Percentiles rank a stretch among this genome's conserved stretches.
Evolutionary conservation across 2,113 vertebrate genomes (phyloP).

Genomic region (Mastomys coucha): DNA sequence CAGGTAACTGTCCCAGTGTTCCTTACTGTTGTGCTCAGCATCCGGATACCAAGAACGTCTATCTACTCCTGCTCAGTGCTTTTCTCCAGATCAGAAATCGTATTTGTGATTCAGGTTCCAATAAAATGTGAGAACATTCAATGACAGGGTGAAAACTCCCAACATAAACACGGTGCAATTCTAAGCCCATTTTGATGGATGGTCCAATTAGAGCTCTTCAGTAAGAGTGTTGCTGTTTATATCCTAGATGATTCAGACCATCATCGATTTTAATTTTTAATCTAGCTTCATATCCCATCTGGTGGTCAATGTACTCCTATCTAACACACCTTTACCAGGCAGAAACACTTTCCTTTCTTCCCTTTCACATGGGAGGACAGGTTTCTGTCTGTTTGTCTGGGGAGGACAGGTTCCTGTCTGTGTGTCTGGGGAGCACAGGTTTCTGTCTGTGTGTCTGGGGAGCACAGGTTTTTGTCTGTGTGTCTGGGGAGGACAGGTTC

Average conservation of each 20-base stretch:
- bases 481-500: no score
- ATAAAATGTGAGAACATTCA: not conserved
- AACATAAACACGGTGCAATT: not conserved
- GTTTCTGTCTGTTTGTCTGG: no score
- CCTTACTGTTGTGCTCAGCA: not conserved
- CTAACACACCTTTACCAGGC: not conserved
- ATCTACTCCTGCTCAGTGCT: not conserved
- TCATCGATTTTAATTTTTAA: slow-evolving; percentile 47
- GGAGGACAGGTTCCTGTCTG: no score
- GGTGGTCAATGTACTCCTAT: not conserved
- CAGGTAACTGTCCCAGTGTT: not conserved
- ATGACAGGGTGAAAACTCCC: not conserved
- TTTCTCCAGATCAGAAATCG: not conserved
- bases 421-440: not conserved
- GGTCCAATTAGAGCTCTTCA: not conserved
- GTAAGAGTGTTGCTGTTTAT: not conserved
- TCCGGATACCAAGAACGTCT: not conserved
- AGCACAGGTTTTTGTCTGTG: no score
- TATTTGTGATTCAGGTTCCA: not conserved
- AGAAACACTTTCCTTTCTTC: not conserved
- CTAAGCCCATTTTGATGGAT: slow-evolving; percentile 4
- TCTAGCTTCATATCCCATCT: not conserved
- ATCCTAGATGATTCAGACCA: not conserved
- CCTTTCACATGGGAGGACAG: not conserved
- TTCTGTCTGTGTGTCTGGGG: no score